phyloP scores from a whole-genome alignment of 2,113 vertebrate species.

The Chloebia gouldiae region DNA sequence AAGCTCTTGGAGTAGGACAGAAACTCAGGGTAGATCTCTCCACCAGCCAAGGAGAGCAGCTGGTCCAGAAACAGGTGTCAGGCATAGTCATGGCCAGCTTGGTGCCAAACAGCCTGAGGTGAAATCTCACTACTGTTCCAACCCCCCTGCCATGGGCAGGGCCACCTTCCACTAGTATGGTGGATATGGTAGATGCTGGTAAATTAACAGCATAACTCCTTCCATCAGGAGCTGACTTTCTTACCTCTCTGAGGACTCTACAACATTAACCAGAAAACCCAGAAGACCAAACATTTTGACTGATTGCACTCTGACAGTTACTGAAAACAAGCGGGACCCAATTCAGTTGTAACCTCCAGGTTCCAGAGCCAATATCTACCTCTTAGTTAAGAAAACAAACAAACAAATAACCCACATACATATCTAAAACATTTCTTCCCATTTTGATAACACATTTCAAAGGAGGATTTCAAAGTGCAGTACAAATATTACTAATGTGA shows the following conservation, averaged over 20 bases:
- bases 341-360: accelerated
- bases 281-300: not conserved
- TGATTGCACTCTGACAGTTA: not conserved
- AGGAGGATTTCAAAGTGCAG: not conserved
- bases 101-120: not conserved
- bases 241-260: not conserved
- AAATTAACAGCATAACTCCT: not conserved
- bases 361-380: not conserved
- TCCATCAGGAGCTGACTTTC: not conserved
- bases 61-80: not conserved
- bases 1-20: not conserved
- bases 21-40: not conserved
- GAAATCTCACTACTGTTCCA: not conserved
- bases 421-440: not conserved
- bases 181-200: not conserved
- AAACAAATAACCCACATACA: not conserved
- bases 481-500: not conserved
- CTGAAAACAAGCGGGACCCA: accelerated
- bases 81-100: not conserved
- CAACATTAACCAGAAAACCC: not conserved
- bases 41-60: not conserved
- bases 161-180: not conserved
- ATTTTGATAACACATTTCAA: not conserved
- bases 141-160: not conserved
- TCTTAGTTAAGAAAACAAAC: not conserved